Conservation (phyloP, 2,888 invertebrate species). For the Keiferia lycopersicella region DNA sequence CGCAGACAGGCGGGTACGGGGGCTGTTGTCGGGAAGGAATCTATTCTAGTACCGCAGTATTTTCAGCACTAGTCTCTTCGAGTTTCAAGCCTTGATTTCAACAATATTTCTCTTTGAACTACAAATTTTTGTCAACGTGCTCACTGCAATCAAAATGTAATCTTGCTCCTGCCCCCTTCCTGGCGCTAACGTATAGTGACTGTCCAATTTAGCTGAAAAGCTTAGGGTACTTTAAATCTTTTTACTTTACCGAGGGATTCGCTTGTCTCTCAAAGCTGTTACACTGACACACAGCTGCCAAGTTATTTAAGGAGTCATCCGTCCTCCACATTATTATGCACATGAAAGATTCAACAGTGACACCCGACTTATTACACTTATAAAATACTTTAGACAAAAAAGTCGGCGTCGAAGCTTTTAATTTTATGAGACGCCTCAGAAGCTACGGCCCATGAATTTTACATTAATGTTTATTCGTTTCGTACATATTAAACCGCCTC, state of each 20-base stretch:
- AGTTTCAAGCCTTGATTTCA: background rate
- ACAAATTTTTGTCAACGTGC: background rate
- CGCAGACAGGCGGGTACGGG: slow-evolving; percentile 32
- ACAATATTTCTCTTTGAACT: background rate
- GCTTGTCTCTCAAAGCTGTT: slow-evolving; percentile 3
- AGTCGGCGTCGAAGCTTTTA: slow-evolving; percentile 43
- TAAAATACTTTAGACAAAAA: slow-evolving; percentile 47
- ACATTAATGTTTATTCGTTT: slow-evolving; percentile 36
- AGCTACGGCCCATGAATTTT: slow-evolving; percentile 39
- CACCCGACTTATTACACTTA: slow-evolving; percentile 51
- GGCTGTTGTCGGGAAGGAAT: slow-evolving; percentile 32
- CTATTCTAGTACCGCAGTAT: background rate
- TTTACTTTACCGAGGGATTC: slow-evolving; percentile 12
- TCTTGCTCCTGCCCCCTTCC: background rate
- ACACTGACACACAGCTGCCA: slow-evolving; percentile 22
- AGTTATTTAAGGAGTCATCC: slow-evolving; percentile 29
- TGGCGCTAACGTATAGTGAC: slow-evolving; percentile 9
- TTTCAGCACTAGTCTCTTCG: slow-evolving; percentile 28
- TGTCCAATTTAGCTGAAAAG: slow-evolving; percentile 17
- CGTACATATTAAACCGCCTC: slow-evolving; percentile 31
- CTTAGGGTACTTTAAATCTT: slow-evolving; percentile 1
- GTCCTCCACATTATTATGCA: slow-evolving; percentile 49
- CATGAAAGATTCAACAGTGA: slow-evolving; percentile 66
- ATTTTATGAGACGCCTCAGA: slow-evolving; percentile 50
- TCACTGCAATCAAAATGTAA: slow-evolving; percentile 4